phyloP scores from a whole-genome alignment of 2,797 vertebrate genomes.

The Helicolenus hilgendorfi region DNA sequence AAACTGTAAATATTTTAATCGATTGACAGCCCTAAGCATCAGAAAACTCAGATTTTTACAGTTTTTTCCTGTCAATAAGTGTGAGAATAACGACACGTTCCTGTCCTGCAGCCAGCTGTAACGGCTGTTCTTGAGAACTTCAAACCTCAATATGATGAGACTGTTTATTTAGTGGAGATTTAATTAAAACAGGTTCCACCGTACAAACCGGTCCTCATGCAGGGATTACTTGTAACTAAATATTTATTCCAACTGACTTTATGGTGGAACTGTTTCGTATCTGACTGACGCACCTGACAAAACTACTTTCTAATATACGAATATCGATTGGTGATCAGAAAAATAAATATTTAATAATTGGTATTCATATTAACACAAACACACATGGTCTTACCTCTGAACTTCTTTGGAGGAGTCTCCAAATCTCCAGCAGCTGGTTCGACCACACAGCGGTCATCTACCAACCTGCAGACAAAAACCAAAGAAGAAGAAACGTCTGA shows the following conservation, averaged over 20 bases:
- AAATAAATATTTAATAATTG: neutral
- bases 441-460: slow-evolving; percentile 98
- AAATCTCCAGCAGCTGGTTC: slow-evolving; percentile 96
- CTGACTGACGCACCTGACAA: neutral
- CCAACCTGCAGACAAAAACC: slow-evolving; percentile 89
- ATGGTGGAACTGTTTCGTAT: neutral
- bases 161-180: neutral
- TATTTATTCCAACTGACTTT: neutral
- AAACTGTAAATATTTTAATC: no score
- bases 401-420: slow-evolving; percentile 98
- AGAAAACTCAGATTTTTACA: no score
- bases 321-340: neutral
- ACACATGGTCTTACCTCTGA: slow-evolving; percentile 92
- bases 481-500: neutral
- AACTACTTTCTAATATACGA: neutral
- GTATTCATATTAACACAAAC: neutral
- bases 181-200: neutral
- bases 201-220: rapidly evolving
- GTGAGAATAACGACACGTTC: neutral
- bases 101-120: neutral
- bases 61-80: no score
- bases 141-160: neutral
- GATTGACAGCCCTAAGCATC: no score
- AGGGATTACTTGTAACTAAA: neutral
- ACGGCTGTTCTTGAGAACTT: neutral